Evolutionary conservation across 1,140 invertebrate genomes (phyloP).

Genomic region (Phenacoccus solenopsis): DNA sequence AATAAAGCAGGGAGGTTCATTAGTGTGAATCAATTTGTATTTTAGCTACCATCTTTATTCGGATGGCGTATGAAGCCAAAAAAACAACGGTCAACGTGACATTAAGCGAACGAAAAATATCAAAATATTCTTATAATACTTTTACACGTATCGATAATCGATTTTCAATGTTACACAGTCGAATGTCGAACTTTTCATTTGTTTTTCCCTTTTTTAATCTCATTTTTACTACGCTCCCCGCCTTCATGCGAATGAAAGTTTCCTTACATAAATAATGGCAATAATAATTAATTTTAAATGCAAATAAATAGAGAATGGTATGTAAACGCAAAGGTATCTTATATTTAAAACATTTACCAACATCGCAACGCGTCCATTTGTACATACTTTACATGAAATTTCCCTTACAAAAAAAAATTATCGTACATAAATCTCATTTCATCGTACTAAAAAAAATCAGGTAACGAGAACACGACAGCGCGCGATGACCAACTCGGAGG

Average conservation of each 20-base stretch:
- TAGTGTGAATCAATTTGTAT: too few species aligned
- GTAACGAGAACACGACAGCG: too few species aligned
- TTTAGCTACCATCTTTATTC: too few species aligned
- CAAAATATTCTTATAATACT: background rate
- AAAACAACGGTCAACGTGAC: background rate
- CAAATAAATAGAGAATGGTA: constrained; percentile 1
- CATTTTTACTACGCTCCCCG: background rate
- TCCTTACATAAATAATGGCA: background rate
- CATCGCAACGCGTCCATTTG: background rate
- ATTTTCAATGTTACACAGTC: too few species aligned
- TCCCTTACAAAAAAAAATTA: background rate
- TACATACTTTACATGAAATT: background rate
- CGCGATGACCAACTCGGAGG: too few species aligned
- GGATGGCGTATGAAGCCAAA: background rate
- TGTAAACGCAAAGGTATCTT: constrained; percentile 1
- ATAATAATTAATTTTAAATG: constrained; percentile 4
- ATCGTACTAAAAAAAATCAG: too few species aligned
- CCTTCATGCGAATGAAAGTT: background rate
- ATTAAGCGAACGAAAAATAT: background rate
- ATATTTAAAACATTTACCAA: background rate
- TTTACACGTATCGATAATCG: background rate
- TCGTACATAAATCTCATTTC: background rate
- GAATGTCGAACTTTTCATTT: too few species aligned
- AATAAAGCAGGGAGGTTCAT: constrained; percentile 8
- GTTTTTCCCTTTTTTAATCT: background rate